Conservation (phyloP, 2,888 invertebrate genomes). For the Panzeria rudis region DNA sequence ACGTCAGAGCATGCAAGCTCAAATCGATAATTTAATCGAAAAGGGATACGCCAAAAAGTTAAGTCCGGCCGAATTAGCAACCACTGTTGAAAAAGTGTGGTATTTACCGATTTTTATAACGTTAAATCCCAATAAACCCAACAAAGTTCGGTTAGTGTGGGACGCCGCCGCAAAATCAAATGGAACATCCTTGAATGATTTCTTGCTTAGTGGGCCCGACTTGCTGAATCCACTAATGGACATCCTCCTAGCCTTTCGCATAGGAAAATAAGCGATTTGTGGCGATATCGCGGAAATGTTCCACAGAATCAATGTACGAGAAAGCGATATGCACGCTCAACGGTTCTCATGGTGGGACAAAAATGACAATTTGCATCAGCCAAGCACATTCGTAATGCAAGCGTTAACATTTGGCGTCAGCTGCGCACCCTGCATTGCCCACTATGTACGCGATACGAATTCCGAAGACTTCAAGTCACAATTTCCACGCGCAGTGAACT, state of each 20-base stretch:
- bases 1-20: slow-evolving; percentile 34
- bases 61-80: too few species aligned
- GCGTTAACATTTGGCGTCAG: slow-evolving; percentile 49
- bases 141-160: too few species aligned
- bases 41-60: too few species aligned
- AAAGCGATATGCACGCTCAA: slow-evolving; percentile 57
- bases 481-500: background rate
- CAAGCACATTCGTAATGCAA: slow-evolving; percentile 51
- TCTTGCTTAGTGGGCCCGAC: slow-evolving; percentile 60
- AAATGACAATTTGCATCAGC: too few species aligned
- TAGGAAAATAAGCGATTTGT: slow-evolving; percentile 61
- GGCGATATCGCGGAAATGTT: slow-evolving; percentile 72
- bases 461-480: background rate
- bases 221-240: slow-evolving; percentile 52
- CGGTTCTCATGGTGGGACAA: slow-evolving; percentile 65
- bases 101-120: slow-evolving; percentile 16
- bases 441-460: slow-evolving; percentile 24
- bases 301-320: slow-evolving; percentile 60
- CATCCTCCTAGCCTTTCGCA: slow-evolving; percentile 72
- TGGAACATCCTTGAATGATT: slow-evolving; percentile 76
- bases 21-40: slow-evolving; percentile 6
- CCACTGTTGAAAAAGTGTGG: background rate
- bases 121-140: too few species aligned
- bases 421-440: slow-evolving; percentile 16
- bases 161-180: slow-evolving; percentile 74